A percentile compares a stretch with the other conserved stretches of the same genome.
Evolutionary conservation across 1,140 invertebrate species (phyloP).

Genomic region (Platorchestia sp.): DNA sequence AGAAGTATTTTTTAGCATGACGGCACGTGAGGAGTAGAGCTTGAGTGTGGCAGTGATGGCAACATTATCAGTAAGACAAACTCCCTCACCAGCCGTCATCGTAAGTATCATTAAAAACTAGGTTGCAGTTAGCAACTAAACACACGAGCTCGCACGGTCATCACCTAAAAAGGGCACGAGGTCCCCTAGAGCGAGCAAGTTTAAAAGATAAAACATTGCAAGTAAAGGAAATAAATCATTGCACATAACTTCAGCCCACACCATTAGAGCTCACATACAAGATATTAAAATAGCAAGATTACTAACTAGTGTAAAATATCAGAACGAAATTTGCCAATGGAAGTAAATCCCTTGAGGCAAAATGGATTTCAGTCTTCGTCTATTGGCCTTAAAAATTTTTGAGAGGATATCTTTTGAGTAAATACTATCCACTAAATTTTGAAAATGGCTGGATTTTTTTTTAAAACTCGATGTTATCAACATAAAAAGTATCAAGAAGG

Average conservation of each 20-base stretch:
- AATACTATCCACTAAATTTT: not conserved
- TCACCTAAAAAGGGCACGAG: not conserved
- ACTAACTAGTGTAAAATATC: not conserved
- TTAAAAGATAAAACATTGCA: not conserved
- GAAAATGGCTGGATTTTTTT: not conserved
- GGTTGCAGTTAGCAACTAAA: not conserved
- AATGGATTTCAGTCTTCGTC: not conserved
- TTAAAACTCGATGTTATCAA: not conserved
- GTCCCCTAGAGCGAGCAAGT: not conserved
- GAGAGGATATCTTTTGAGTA: not conserved
- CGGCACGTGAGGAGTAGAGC: conserved; percentile 22
- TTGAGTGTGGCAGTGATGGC: conserved; percentile 39
- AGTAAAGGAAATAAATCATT: not conserved
- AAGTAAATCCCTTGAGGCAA: not conserved
- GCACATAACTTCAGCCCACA: not conserved
- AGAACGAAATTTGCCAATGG: not conserved
- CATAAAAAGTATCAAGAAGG: not conserved
- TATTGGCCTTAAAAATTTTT: not conserved
- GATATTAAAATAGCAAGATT: not conserved
- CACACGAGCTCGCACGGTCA: not conserved
- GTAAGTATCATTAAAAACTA: not conserved
- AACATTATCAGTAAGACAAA: conserved; percentile 13
- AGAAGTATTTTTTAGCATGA: not conserved
- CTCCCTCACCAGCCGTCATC: conserved; percentile 13
- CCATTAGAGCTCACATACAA: not conserved